Evolutionary conservation across 1,140 invertebrate genomes (phyloP), one percentile per base, ranked within the genome.

Genomic region (Saccostrea cuccullata): DNA sequence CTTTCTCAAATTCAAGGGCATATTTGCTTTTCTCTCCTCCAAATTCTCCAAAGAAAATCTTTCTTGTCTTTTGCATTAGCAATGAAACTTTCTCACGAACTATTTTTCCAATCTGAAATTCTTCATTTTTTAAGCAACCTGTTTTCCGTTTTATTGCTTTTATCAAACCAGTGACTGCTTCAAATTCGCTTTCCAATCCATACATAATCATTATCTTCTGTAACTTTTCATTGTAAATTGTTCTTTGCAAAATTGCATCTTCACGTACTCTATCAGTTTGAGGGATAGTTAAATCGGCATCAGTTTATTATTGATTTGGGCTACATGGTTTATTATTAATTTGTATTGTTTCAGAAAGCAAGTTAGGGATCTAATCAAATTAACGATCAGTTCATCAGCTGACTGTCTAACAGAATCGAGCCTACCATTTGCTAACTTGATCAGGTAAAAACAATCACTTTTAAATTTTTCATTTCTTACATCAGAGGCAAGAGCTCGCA

Each of bases 121-220:
- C 84, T 64, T 87, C 86, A 70, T 87, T 70, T 13, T 87, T 47
- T 1, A 84, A 56, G 15, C 60, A 84, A n/a, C 86, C 86, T 67
- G 60, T 47, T 17, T 70, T 23, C 6, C 30, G 56, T n/a, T 70
- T 64, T 1, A 87, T 56, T 67, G 36, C 67, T 84, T 47, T 55
- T 15, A 87, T 64, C 2, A 70, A 70, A 36, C 86, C 86, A 55
- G 36, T 67, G n/a, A 87, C 40, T 4, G 73, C 30, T 87, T 87
- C 86, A n/a, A 82, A 36, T 84, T 87, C 86, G 13, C 58, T 87
- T 87, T 87, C 60, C 0, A 87, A 30, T 23, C 86, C 86, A 55
- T 87, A 87, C 1, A 84, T n/a, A 55, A 15, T 47, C 82, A 87
- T 60, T 6, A 87, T 17, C 15, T 70, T 9, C 70, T n/a, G 23